These are phyloP conservation scores for Haliaeetus leucogaster DNA, from an alignment of 2,113 vertebrate species.

Conservation along the genomic window DNA sequence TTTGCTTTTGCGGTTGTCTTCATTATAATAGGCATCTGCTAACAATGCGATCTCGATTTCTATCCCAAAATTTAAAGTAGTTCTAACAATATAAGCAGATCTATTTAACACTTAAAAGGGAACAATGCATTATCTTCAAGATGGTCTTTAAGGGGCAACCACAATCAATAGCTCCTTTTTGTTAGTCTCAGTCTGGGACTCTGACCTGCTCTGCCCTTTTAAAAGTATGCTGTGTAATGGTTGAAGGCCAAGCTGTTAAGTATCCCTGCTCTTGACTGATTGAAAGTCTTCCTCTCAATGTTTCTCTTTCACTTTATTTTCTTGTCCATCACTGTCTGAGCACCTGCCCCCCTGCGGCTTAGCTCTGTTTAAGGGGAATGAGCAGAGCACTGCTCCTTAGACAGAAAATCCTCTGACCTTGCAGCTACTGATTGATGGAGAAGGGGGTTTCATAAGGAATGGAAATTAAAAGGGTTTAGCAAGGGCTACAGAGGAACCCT, in stretches of 20 bases:
- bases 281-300: background rate
- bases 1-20: background rate
- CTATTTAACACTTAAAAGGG: background rate
- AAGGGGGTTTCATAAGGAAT: background rate
- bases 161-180: background rate
- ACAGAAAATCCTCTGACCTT: background rate
- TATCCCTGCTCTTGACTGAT: background rate
- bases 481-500: background rate
- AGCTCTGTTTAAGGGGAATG: background rate
- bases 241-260: background rate
- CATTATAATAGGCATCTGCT: background rate
- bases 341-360: rapidly evolving
- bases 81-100: background rate
- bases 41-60: rapidly evolving
- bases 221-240: background rate
- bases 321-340: background rate
- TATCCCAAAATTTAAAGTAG: background rate
- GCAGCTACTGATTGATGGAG: background rate
- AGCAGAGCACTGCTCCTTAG: no score
- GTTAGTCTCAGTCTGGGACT: background rate
- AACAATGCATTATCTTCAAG: background rate
- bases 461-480: background rate
- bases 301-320: background rate
- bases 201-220: background rate
- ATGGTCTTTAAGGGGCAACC: background rate